A percentile compares a stretch with the other conserved stretches of the same genome.
These are phyloP conservation scores for Noturus placidus DNA, from an alignment of 2,113 vertebrate genomes.

Conservation along the genomic window DNA sequence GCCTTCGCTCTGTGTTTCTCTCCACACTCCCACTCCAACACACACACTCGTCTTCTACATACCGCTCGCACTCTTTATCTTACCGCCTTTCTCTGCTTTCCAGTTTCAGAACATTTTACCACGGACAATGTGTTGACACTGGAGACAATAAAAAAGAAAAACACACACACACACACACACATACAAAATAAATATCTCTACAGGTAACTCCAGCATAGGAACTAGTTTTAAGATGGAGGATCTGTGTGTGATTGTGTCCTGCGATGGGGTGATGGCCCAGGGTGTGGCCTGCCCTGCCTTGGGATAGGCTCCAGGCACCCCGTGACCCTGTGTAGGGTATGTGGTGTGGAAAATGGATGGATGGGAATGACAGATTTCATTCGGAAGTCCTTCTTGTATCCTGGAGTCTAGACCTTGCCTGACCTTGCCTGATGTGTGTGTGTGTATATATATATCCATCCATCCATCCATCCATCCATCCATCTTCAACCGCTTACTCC, in stretches of 20 bases:
- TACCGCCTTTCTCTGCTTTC: too few relatives aligned
- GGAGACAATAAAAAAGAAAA: not conserved
- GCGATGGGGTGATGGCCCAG: too few relatives aligned
- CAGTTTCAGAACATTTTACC: not conserved
- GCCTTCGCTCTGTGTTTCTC: not conserved
- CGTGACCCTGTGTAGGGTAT: too few relatives aligned
- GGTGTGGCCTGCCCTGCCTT: too few relatives aligned
- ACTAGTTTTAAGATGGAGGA: not conserved
- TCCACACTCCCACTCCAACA: conserved; percentile 6
- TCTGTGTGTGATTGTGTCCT: not conserved
- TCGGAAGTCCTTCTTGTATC: not conserved
- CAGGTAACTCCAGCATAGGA: not conserved
- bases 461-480: too few relatives aligned
- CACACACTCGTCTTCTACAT: conserved; percentile 9
- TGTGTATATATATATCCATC: too few relatives aligned
- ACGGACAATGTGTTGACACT: not conserved
- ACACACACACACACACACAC: too few relatives aligned
- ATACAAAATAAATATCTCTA: not conserved
- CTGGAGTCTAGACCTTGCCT: not conserved
- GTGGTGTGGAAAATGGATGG: too few relatives aligned
- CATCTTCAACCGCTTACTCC: too few relatives aligned
- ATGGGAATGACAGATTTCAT: not conserved
- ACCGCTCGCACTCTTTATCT: not conserved
- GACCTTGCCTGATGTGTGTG: too few relatives aligned
- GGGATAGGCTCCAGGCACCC: too few relatives aligned